Evolutionary conservation across 2,888 invertebrate species (phyloP), one percentile per base, ranked within the genome.

Genomic region (Drosophila anomalipes): DNA sequence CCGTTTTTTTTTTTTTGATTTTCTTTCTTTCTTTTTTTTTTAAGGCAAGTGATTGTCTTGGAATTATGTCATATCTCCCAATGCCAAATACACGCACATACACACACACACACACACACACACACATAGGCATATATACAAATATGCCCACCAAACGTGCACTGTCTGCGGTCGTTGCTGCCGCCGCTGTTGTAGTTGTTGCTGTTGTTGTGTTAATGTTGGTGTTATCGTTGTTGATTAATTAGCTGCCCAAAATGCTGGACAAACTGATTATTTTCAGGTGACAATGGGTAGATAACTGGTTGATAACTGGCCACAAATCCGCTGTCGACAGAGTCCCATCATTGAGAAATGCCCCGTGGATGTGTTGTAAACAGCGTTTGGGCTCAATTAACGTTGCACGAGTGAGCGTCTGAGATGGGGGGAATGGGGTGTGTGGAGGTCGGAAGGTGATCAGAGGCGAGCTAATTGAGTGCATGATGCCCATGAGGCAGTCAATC

Each of bases 11-110:
- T 60, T 19, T 61, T 62, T 49, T 54, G 26, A 9, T 47, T 47
- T 47, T 26, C 16, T 47, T 47, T 47, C 47, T 16, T 60, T 61
- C 44, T 70, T 66, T 61, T 63, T 44, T 58, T 61, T 71, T 66
- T 72, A 69, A 64, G 77, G 79, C 79, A 79, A 76, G 77, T 79
- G 85, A 81, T 80, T 80, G 81, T 80, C 85, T 85, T 83, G 88
- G 81, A 89, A 89, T 89, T 89, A 89, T 91, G 91, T 89, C 89
- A 89, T 91, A 91, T 86, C 81, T 86, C 81, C 81, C 75, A 81
- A 79, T 76, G 68, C 76, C 71, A 81, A 75, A 84, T 76, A 82
- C 79, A 79, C 70, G 64, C 63, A 28, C n/a, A 65, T 60, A 74
- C 35, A 35, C 16, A 56, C 35, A 35, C 16, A 30, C n/a, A 28